Evolutionary conservation across 2,888 invertebrate genomes (phyloP).

Genomic region (Lissonota sp.): DNA sequence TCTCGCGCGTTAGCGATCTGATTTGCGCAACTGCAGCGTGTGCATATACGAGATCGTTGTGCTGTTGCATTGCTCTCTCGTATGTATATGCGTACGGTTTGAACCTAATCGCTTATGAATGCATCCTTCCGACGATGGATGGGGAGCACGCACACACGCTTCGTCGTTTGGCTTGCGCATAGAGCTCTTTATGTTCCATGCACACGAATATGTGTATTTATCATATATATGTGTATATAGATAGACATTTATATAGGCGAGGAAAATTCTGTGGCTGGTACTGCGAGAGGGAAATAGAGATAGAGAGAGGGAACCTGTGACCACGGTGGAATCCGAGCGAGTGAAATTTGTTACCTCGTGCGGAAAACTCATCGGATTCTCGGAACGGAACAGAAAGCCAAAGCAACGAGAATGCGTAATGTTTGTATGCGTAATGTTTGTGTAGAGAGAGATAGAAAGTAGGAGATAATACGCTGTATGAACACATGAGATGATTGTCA

Average conservation of each 20-base stretch:
- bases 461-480: background rate
- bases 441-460: slow-evolving; percentile 8
- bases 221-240: background rate
- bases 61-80: slow-evolving; percentile 8
- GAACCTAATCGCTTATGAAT: slow-evolving; percentile 74
- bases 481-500: no score
- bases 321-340: slow-evolving; percentile 65
- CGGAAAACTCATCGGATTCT: slow-evolving; percentile 68
- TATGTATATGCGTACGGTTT: slow-evolving; percentile 41
- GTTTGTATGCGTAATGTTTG: slow-evolving; percentile 19
- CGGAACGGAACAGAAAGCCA: slow-evolving; percentile 51
- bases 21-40: slow-evolving; percentile 53
- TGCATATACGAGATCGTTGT: background rate
- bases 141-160: slow-evolving; percentile 49
- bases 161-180: background rate
- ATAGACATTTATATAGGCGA: background rate
- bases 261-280: slow-evolving; percentile 23
- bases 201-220: background rate
- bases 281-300: slow-evolving; percentile 8
- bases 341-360: slow-evolving; percentile 67
- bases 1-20: slow-evolving; percentile 56
- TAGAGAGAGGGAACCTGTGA: slow-evolving; percentile 28
- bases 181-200: slow-evolving; percentile 13
- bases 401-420: slow-evolving; percentile 17
- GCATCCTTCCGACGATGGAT: slow-evolving; percentile 64